Evolutionary conservation across 2,888 invertebrate species (phyloP).

Genomic region (Yponomeuta plumbellus): DNA sequence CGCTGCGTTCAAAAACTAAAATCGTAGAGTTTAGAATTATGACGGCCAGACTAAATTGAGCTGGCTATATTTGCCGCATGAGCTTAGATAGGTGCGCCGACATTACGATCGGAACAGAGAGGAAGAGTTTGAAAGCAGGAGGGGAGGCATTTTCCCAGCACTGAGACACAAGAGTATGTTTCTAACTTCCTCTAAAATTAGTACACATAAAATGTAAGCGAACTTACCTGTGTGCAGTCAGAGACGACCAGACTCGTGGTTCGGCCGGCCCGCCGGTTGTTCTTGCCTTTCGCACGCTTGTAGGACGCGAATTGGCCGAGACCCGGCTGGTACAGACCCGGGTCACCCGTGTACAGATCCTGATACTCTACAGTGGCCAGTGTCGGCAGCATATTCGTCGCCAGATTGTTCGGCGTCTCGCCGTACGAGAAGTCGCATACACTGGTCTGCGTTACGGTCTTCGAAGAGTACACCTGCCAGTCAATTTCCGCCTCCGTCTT

Average conservation of each 20-base stretch:
- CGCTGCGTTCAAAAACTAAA: too few species aligned
- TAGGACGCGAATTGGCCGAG: background rate
- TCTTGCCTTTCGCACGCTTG: constrained; percentile 31
- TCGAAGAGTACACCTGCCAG: constrained; percentile 42
- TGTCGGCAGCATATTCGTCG: constrained; percentile 36
- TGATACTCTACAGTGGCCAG: constrained; percentile 40
- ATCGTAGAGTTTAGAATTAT: too few species aligned
- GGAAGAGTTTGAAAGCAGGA: too few species aligned
- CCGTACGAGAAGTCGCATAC: constrained; percentile 56
- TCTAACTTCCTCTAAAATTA: too few species aligned
- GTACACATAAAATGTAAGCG: too few species aligned
- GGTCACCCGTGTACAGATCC: constrained; percentile 42
- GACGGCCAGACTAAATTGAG: too few species aligned
- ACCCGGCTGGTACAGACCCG: constrained; percentile 15
- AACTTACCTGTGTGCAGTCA: background rate
- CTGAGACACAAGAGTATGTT: too few species aligned
- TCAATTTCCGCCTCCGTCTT: constrained; percentile 50
- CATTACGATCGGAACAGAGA: too few species aligned
- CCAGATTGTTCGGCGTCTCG: constrained; percentile 44
- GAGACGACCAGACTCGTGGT: constrained; percentile 9
- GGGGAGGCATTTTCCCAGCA: too few species aligned
- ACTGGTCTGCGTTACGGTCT: constrained; percentile 11
- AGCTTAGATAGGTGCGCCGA: too few species aligned
- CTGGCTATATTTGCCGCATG: too few species aligned
- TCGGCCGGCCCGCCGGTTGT: constrained; percentile 31